Evolutionary conservation across 2,888 invertebrate species (phyloP).

Genomic region (Malacosoma neustria): DNA sequence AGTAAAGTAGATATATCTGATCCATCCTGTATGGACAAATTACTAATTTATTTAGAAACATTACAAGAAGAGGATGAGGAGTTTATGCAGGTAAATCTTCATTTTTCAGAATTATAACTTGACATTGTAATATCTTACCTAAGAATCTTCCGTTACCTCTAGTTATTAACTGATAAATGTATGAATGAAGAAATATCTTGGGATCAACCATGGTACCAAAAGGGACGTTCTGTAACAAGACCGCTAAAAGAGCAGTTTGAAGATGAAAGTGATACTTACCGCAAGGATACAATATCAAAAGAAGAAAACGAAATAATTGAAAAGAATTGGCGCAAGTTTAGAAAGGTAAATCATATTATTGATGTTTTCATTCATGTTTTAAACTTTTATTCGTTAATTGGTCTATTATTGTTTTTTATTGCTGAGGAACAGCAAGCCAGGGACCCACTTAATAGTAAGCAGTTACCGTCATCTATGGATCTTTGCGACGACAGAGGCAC

Average conservation of each 20-base stretch:
- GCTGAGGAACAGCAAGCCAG: too few species aligned
- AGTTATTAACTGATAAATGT: conserved; percentile 32
- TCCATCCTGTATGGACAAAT: conserved; percentile 38
- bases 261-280: conserved; percentile 20
- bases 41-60: conserved; percentile 30
- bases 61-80: conserved; percentile 34
- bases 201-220: conserved; percentile 58
- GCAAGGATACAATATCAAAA: conserved; percentile 33
- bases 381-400: too few species aligned
- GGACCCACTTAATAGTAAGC: too few species aligned
- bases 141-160: too few species aligned
- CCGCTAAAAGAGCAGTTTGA: conserved; percentile 18
- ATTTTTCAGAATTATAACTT: too few species aligned
- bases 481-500: too few species aligned
- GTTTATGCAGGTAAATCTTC: conserved; percentile 41
- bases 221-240: conserved; percentile 27
- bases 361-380: too few species aligned
- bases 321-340: conserved; percentile 45
- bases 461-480: too few species aligned
- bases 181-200: conserved; percentile 31
- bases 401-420: too few species aligned
- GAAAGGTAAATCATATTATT: conserved; percentile 26
- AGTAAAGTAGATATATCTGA: conserved; percentile 32
- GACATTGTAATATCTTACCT: too few species aligned
- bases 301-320: conserved; percentile 36